These are phyloP conservation scores for Vanessa cardui DNA, from an alignment of 2,888 invertebrate species.

Conservation along the genomic window DNA sequence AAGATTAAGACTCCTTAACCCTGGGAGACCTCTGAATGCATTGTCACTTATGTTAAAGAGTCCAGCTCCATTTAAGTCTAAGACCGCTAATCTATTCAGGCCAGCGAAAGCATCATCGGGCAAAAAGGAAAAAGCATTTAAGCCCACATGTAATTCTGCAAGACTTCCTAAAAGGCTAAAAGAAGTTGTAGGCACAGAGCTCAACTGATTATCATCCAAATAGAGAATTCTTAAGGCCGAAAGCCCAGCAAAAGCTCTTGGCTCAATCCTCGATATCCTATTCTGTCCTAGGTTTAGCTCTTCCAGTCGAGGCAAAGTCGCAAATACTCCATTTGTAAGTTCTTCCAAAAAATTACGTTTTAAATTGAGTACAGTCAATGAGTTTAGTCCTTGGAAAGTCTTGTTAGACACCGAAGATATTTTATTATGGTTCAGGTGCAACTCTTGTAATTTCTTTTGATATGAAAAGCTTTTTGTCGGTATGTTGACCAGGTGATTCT, in stretches of 20 bases:
- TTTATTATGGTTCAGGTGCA: conserved; percentile 93
- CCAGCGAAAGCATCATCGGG: conserved; percentile 91
- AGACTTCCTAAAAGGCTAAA: conserved; percentile 89
- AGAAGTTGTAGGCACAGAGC: conserved; percentile 88
- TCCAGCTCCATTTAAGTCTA: conserved; percentile 92
- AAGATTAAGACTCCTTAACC: conserved; percentile 89
- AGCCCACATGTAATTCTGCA: conserved; percentile 92
- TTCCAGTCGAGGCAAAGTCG: conserved; percentile 88
- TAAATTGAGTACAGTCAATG: conserved; percentile 90
- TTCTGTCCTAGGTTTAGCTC: conserved; percentile 94
- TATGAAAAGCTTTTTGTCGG: conserved; percentile 90
- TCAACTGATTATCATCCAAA: conserved; percentile 92
- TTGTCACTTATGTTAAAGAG: conserved; percentile 89
- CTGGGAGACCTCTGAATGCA: conserved; percentile 89
- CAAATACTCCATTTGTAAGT: conserved; percentile 88
- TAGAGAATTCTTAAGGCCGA: conserved; percentile 90
- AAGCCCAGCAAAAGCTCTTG: conserved; percentile 89
- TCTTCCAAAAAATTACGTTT: conserved; percentile 92
- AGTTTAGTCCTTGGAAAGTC: conserved; percentile 90
- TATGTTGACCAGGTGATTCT: conserved; percentile 92
- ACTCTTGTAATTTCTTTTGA: conserved; percentile 91
- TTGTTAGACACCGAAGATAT: conserved; percentile 90
- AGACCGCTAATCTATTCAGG: conserved; percentile 87
- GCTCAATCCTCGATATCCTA: conserved; percentile 90
- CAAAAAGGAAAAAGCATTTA: conserved; percentile 90